Percentiles rank a stretch among this genome's conserved stretches.
These are phyloP conservation scores for Hydropotes inermis DNA, from an alignment of 2,113 vertebrate genomes.

Conservation along the genomic window DNA sequence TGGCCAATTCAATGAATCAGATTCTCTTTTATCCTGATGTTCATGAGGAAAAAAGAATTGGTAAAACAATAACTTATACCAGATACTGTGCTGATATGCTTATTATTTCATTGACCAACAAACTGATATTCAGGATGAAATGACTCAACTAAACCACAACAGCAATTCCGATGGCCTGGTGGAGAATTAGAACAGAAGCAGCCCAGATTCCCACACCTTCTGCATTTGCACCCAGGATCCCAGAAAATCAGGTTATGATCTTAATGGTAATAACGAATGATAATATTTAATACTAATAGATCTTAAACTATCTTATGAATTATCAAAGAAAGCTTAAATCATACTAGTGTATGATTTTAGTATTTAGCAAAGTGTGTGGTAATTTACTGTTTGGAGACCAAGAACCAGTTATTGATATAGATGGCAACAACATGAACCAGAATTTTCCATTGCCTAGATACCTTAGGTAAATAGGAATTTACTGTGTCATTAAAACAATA, in stretches of 20 bases:
- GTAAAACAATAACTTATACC: background rate
- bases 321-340: conserved; percentile 38
- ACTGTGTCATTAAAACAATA: conserved; percentile 43
- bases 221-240: background rate
- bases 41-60: background rate
- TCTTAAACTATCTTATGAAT: background rate
- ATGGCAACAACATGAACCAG: conserved; percentile 57
- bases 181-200: background rate
- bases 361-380: conserved; percentile 28
- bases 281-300: background rate
- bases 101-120: background rate
- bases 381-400: conserved; percentile 55
- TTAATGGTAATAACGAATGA: background rate
- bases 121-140: background rate
- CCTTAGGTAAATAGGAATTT: conserved; percentile 51
- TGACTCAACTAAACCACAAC: background rate
- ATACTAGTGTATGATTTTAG: background rate
- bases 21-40: background rate
- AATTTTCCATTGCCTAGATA: conserved; percentile 55
- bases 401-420: conserved; percentile 31
- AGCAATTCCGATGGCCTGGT: background rate
- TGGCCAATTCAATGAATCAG: background rate
- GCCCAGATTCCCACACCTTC: background rate
- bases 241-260: background rate
- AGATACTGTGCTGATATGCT: background rate